These are phyloP conservation scores for Lapara coniferarum DNA, from an alignment of 2,888 invertebrate genomes.

Conservation along the genomic window DNA sequence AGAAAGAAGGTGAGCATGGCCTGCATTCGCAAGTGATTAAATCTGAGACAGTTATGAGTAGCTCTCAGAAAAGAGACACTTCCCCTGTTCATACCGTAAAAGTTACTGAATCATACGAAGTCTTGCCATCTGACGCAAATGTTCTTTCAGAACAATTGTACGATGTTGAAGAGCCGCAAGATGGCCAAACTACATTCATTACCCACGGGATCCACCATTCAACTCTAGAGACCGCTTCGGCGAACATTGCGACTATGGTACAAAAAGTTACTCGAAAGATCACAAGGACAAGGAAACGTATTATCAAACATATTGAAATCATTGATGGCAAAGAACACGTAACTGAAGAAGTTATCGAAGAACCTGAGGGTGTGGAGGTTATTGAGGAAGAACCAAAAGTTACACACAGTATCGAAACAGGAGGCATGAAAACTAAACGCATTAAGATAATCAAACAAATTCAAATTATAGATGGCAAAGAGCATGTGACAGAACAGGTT, in stretches of 20 bases:
- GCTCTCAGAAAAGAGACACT: constrained; percentile 31
- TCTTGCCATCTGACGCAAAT: constrained; percentile 39
- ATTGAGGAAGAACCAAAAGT: constrained; percentile 84
- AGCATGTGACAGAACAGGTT: constrained; percentile 89
- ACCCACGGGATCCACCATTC: constrained; percentile 55
- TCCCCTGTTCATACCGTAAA: constrained; percentile 35
- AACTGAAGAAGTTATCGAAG: constrained; percentile 92
- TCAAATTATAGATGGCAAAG: constrained; percentile 90
- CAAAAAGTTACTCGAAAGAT: constrained; percentile 90
- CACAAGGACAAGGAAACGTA: constrained; percentile 88
- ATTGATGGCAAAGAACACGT: constrained; percentile 93
- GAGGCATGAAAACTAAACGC: constrained; percentile 62
- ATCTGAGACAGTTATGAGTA: constrained; percentile 33
- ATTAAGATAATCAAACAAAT: constrained; percentile 87
- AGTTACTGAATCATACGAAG: constrained; percentile 46
- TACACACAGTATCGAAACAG: constrained; percentile 56
- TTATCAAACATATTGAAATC: constrained; percentile 89
- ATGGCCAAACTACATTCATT: constrained; percentile 42
- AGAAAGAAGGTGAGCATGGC: constrained; percentile 53
- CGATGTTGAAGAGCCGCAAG: constrained; percentile 56
- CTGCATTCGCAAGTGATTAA: constrained; percentile 35
- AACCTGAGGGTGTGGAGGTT: constrained; percentile 90
- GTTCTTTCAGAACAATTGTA: constrained; percentile 44
- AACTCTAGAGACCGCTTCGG: constrained; percentile 50
- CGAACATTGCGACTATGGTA: constrained; percentile 85